A percentile compares a stretch with the other conserved stretches of the same genome.
Conservation (phyloP, 2,113 vertebrate species). For the Pseudonaja textilis region DNA sequence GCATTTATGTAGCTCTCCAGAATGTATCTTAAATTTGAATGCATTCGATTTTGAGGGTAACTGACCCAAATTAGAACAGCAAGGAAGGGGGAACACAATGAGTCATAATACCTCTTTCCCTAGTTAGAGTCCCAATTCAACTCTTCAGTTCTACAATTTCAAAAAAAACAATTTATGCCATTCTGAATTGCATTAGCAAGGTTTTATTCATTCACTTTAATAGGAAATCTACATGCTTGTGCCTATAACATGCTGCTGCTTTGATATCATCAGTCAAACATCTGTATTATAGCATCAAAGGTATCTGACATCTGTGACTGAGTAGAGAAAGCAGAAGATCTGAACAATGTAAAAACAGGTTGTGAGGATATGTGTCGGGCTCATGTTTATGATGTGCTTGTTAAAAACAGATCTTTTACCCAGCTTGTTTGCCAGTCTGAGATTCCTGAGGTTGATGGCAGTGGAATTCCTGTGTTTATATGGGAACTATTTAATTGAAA, state of each 20-base stretch:
- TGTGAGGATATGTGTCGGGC: background rate
- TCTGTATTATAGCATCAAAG: background rate
- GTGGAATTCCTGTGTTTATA: slow-evolving; percentile 70
- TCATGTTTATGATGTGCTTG: background rate
- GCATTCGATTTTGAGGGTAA: background rate
- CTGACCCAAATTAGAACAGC: background rate
- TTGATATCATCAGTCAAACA: background rate
- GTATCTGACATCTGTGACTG: background rate
- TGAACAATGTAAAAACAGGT: background rate
- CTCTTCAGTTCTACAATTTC: background rate
- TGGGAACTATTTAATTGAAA: slow-evolving; percentile 56
- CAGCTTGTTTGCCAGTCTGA: slow-evolving; percentile 52
- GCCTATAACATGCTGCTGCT: background rate
- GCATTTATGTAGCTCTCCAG: background rate
- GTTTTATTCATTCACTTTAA: background rate
- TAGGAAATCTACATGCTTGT: background rate
- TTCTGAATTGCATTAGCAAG: background rate
- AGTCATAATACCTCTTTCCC: background rate
- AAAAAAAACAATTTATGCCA: background rate
- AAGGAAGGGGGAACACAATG: background rate
- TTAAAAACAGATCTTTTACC: slow-evolving; percentile 22
- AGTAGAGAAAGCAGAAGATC: background rate
- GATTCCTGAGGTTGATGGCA: slow-evolving; percentile 51
- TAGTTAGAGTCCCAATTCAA: background rate
- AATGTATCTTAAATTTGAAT: background rate